Conservation (phyloP, 2,797 vertebrate genomes). For the Danio albolineatus region DNA sequence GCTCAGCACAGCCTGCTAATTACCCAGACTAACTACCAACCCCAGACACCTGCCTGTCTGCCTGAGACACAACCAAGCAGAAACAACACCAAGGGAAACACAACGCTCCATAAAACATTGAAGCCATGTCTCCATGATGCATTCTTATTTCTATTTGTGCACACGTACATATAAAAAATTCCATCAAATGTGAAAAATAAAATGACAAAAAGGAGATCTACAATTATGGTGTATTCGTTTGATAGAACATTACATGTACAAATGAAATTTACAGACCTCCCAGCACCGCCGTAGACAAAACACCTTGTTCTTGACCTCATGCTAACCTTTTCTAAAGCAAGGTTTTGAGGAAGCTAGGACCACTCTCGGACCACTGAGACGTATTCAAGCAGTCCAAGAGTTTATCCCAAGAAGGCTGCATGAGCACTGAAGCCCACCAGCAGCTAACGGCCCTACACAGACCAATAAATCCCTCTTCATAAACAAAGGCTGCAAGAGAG, state of each 20-base stretch:
- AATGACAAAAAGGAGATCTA: constrained; percentile 4
- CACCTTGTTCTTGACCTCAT: constrained; percentile 52
- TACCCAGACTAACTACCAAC: constrained; percentile 83
- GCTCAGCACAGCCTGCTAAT: constrained; percentile 62
- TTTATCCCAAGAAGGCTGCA: constrained; percentile 61
- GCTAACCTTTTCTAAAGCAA: constrained; percentile 29
- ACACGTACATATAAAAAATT: background rate
- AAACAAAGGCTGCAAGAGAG: constrained; percentile 70
- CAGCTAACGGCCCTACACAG: constrained; percentile 78
- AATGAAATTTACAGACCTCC: constrained; percentile 50
- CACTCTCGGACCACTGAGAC: constrained; percentile 20
- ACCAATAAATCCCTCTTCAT: constrained; percentile 82
- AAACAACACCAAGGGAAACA: constrained; percentile 37
- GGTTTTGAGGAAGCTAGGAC: constrained; percentile 40
- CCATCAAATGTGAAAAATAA: background rate
- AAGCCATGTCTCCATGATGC: constrained; percentile 3
- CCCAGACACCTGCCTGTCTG: constrained; percentile 83
- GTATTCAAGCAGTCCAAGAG: constrained; percentile 63
- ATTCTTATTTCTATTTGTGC: background rate
- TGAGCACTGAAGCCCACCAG: constrained; percentile 75
- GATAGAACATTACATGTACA: background rate
- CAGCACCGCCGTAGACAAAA: constrained; percentile 39
- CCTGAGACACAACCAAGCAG: background rate
- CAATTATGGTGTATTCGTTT: background rate
- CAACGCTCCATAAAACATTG: constrained; percentile 13